Conservation (phyloP, 2,888 invertebrate species). For the Polydrusus tereticollis region DNA sequence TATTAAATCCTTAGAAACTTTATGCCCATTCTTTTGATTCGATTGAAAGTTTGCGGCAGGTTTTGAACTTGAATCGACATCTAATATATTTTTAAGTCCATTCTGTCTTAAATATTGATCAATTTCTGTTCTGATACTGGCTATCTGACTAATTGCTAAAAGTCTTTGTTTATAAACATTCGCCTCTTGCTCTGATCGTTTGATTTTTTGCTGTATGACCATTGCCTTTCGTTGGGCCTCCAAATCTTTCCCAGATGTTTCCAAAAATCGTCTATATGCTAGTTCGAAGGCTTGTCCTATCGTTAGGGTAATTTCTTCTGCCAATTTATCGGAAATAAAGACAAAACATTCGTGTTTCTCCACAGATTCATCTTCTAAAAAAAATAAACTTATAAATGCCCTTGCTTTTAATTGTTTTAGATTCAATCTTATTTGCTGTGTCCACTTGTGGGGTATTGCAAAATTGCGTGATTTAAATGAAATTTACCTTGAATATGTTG, state of each 20-base stretch:
- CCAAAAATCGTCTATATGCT: conserved; percentile 95
- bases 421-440: background rate
- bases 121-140: conserved; percentile 69
- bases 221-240: conserved; percentile 86
- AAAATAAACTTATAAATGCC: too few relatives aligned
- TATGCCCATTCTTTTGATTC: conserved; percentile 50
- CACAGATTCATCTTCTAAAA: conserved; percentile 68
- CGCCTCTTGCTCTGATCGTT: conserved; percentile 88
- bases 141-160: conserved; percentile 73
- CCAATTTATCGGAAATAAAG: conserved; percentile 96
- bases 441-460: background rate
- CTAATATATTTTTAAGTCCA: conserved; percentile 70
- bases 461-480: too few relatives aligned
- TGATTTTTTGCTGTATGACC: conserved; percentile 87
- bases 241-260: conserved; percentile 89
- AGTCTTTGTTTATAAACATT: conserved; percentile 85
- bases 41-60: background rate
- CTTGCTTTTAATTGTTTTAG: background rate
- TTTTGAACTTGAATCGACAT: conserved; percentile 53
- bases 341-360: conserved; percentile 96
- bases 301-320: conserved; percentile 97
- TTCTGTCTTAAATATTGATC: conserved; percentile 69
- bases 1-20: conserved; percentile 57
- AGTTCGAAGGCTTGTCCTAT: conserved; percentile 99
- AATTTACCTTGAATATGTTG: conserved; percentile 68